phyloP scores from a whole-genome alignment of 2,797 vertebrate genomes.

The Arctocebus calabarensis region DNA sequence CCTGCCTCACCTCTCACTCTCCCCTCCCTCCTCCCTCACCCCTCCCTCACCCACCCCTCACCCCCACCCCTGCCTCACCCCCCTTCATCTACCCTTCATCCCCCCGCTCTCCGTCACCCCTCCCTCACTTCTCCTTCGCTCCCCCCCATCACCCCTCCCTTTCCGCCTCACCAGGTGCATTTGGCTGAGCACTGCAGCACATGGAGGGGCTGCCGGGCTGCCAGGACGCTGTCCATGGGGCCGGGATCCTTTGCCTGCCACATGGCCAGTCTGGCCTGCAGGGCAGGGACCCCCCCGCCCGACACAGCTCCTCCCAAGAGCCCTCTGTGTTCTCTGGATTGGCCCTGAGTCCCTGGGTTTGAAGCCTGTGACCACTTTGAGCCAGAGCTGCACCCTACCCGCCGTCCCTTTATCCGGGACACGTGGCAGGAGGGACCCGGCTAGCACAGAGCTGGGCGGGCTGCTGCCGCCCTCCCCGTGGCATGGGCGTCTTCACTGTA shows the following conservation, averaged over 20 bases:
- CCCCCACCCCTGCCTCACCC: too few relatives aligned
- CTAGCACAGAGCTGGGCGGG: too few relatives aligned
- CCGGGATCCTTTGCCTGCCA: not conserved
- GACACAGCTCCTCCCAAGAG: not conserved
- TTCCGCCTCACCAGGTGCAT: too few relatives aligned
- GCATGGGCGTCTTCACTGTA: accelerated
- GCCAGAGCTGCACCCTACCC: accelerated
- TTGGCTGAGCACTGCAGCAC: accelerated
- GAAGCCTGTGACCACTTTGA: accelerated
- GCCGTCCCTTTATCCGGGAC: accelerated
- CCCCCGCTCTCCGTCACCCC: too few relatives aligned
- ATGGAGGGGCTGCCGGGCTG: accelerated
- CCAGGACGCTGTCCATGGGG: accelerated
- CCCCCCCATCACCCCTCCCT: too few relatives aligned
- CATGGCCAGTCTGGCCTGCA: accelerated
- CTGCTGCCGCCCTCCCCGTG: too few relatives aligned
- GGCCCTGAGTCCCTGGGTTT: not conserved
- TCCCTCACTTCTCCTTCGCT: too few relatives aligned
- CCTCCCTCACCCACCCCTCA: too few relatives aligned
- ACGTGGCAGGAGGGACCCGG: accelerated
- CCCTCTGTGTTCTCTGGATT: not conserved
- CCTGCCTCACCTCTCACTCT: not conserved
- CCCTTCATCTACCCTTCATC: too few relatives aligned
- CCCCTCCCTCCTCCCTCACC: too few relatives aligned
- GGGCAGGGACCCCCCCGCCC: accelerated